Evolutionary conservation across 1,140 invertebrate species (phyloP).

Genomic region (Rhagoletis zephyria): DNA sequence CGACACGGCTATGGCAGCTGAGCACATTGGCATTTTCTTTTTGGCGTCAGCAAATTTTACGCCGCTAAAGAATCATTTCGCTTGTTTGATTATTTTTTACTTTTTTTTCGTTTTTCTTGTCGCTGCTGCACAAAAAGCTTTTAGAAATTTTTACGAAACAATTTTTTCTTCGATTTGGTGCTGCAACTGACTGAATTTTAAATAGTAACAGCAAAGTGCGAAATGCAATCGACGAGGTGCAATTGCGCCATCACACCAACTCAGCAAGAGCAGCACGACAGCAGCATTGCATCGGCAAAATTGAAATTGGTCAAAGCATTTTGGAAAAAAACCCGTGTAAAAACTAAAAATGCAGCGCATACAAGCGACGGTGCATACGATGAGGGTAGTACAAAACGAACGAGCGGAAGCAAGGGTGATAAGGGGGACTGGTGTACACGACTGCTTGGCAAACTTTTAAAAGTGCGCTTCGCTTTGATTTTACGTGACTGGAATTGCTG

Average conservation of each 20-base stretch:
- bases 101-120: background rate
- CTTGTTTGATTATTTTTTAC: slow-evolving; percentile 46
- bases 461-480: slow-evolving; percentile 57
- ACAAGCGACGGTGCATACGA: background rate
- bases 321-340: background rate
- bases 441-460: slow-evolving; percentile 55
- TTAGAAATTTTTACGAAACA: slow-evolving; percentile 46
- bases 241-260: slow-evolving; percentile 35
- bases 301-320: slow-evolving; percentile 25
- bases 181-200: slow-evolving; percentile 54
- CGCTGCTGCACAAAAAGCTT: slow-evolving; percentile 31
- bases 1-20: slow-evolving; percentile 2
- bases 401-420: background rate
- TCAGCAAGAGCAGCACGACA: background rate
- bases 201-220: slow-evolving; percentile 54
- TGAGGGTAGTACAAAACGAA: background rate
- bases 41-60: slow-evolving; percentile 40
- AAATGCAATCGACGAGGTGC: slow-evolving; percentile 53
- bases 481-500: slow-evolving; percentile 56
- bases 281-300: background rate
- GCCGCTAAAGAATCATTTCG: slow-evolving; percentile 28
- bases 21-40: slow-evolving; percentile 37
- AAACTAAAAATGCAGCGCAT: slow-evolving; percentile 47
- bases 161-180: slow-evolving; percentile 51
- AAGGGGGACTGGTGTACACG: slow-evolving; percentile 41